These are phyloP conservation scores for Formica exsecta DNA, from an alignment of 1,140 invertebrate genomes.

Conservation along the genomic window DNA sequence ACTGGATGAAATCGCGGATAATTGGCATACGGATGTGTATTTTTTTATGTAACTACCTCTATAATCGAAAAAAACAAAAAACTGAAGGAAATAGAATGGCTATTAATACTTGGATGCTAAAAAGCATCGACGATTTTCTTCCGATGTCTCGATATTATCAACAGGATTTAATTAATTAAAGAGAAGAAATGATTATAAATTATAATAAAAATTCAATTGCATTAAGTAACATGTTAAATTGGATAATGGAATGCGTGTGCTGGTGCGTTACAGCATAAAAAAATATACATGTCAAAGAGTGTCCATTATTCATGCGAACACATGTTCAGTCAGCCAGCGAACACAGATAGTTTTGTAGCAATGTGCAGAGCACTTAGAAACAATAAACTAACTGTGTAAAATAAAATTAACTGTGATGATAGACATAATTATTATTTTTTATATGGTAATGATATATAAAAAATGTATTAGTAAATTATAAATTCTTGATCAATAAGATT, in stretches of 20 bases:
- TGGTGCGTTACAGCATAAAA: conserved; percentile 14
- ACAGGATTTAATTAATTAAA: neutral
- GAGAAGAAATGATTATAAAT: neutral
- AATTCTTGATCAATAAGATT: neutral
- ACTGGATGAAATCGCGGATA: neutral
- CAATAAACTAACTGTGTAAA: no score
- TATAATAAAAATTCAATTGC: neutral
- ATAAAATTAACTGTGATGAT: conserved; percentile 28
- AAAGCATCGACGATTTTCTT: neutral
- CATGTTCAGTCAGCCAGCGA: conserved; percentile 37
- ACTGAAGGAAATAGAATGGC: neutral
- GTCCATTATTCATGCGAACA: conserved; percentile 46
- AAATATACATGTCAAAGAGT: neutral
- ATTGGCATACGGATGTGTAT: neutral
- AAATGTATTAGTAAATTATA: neutral
- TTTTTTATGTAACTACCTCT: neutral
- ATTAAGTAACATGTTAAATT: neutral
- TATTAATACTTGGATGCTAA: neutral
- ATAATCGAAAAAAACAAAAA: no score
- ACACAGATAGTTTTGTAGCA: conserved; percentile 10
- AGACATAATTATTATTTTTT: conserved; percentile 25
- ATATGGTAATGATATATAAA: neutral
- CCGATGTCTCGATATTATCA: neutral
- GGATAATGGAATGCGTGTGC: neutral
- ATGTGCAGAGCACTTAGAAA: neutral